A percentile compares a stretch with the other conserved stretches of the same genome.
These are phyloP conservation scores for Chrysemys picta DNA, from an alignment of 2,113 vertebrate species.

Conservation along the genomic window DNA sequence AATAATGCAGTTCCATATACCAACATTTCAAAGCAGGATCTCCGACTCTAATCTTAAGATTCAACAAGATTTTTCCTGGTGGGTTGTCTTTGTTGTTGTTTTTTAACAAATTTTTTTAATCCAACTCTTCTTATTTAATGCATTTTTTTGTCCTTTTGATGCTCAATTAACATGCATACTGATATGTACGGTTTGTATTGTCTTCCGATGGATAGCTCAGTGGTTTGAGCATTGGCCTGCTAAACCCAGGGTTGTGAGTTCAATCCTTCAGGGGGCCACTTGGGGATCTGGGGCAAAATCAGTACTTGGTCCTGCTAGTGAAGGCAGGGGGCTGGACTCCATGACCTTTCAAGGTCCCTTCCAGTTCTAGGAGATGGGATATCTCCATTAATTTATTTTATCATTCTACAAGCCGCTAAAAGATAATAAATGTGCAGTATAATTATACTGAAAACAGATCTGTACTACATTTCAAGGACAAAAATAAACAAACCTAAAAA, in stretches of 20 bases:
- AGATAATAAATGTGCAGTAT: not conserved
- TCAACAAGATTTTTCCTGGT: not conserved
- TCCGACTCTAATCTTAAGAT: not conserved
- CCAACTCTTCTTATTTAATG: not conserved
- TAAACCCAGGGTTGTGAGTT: too few species aligned
- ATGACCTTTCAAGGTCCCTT: too few species aligned
- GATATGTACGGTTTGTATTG: not conserved
- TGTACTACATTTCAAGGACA: conserved; percentile 25
- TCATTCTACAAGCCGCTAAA: not conserved
- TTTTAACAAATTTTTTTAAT: not conserved
- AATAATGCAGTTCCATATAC: not conserved
- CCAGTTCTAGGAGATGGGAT: too few species aligned
- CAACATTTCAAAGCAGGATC: not conserved
- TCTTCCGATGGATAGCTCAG: not conserved
- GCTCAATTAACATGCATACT: not conserved
- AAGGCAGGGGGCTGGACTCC: too few species aligned
- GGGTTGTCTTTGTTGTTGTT: not conserved
- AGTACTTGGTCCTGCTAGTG: too few species aligned
- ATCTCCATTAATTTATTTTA: too few species aligned
- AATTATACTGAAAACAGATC: conserved; percentile 28
- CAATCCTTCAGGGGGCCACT: too few species aligned
- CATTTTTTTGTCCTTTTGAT: not conserved
- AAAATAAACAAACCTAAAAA: conserved; percentile 17
- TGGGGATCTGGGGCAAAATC: too few species aligned
- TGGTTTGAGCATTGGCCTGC: too few species aligned